Evolutionary conservation across 2,888 invertebrate genomes (phyloP), one percentile per base, ranked within the genome.

Genomic region (Syrista parreyssii): DNA sequence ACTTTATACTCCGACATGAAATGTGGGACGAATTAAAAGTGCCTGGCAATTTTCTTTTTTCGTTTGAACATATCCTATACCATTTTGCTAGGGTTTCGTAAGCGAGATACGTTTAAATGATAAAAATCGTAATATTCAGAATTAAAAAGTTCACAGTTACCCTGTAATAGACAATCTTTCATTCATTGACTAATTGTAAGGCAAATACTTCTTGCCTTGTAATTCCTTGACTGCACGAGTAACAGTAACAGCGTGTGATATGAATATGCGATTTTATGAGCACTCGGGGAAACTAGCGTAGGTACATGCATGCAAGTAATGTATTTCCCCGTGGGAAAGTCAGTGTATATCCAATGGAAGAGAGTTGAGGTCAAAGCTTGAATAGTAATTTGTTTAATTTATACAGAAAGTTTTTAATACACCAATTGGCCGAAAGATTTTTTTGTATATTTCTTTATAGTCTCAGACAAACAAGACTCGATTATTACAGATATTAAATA

Each of bases 211-310:
- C 55, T 23, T 55, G 23, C 55, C 55, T 55, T 55, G 55, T 23
- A 55, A 55, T 55, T 55, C 23, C 23, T 55, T 55, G 55, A 15
- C 55, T 23, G 15, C 55, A 55, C 55, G 55, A 55, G 55, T 55
- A 55, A 55, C 55, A 55, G 23, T 9, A 55, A 23, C 23, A 55
- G 23, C 80, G 80, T 75, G 81, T 84, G 83, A 81, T 84, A 84
- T 86, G 86, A 86, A 87, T 87, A 87, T 86, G 83, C 84, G 83
- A 83, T 86, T 86, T 84, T 86, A 84, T 82, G 83, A 86, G 82
- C 81, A 79, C 83, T 83, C 79, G n/a, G 82, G 80, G 81, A 83
- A 84, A 86, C 82, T 83, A 84, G 79, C 82, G 82, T 81, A 82
- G 55, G 55, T 55, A 55, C 55, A 55, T 55, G 55, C 82, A 68